Conservation (phyloP, 2,888 invertebrate species). For the Sabatieria punctata region DNA sequence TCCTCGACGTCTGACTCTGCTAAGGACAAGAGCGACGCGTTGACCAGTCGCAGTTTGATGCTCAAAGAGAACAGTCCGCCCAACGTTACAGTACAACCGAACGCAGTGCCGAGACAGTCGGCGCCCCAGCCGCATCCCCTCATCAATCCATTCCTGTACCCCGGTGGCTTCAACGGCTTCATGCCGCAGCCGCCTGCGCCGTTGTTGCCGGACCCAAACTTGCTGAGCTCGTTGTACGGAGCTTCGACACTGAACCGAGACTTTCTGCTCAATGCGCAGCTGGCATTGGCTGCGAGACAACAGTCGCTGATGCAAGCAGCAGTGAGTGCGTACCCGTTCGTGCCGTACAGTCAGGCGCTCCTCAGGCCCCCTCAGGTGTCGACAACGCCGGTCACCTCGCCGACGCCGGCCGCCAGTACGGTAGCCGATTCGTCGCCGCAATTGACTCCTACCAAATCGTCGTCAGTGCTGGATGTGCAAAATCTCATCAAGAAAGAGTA, state of each 20-base stretch:
- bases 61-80: constrained; percentile 39
- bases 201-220: constrained; percentile 15
- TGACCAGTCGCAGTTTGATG: constrained; percentile 18
- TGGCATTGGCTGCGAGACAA: constrained; percentile 64
- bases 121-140: constrained; percentile 36
- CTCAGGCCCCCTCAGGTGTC: no score
- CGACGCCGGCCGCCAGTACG: background rate
- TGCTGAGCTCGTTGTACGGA: constrained; percentile 20
- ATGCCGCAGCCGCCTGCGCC: background rate
- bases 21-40: constrained; percentile 13
- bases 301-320: no score
- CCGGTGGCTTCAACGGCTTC: background rate
- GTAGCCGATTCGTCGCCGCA: constrained; percentile 4
- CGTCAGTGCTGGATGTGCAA: background rate
- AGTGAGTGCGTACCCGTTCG: no score
- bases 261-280: constrained; percentile 68
- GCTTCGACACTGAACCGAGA: constrained; percentile 37
- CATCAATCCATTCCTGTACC: constrained; percentile 36
- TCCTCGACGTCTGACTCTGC: no score
- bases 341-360: no score
- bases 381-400: no score
- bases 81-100: constrained; percentile 71
- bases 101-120: constrained; percentile 14
- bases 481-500: background rate
- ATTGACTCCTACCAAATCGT: background rate